These are phyloP conservation scores for Hylaeus anthracinus DNA, from an alignment of 1,140 invertebrate genomes.

Conservation along the genomic window DNA sequence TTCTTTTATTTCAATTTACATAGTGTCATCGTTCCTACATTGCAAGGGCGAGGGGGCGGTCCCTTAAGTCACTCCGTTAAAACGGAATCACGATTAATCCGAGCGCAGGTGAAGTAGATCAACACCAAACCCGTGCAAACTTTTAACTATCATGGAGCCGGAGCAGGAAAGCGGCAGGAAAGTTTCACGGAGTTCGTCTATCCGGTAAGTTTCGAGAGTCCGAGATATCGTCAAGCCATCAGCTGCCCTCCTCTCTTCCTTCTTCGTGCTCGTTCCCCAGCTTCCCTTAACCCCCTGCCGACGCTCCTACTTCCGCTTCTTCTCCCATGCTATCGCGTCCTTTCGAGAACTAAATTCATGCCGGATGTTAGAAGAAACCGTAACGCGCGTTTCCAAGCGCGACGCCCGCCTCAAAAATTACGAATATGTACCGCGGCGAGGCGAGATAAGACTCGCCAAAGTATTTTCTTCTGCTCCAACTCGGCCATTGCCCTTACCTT, in stretches of 20 bases:
- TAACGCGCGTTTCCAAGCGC: slow-evolving; percentile 10
- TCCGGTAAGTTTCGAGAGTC: slow-evolving; percentile 62
- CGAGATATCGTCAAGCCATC: slow-evolving; percentile 72
- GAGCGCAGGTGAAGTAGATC: slow-evolving; percentile 62
- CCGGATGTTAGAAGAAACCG: slow-evolving; percentile 42
- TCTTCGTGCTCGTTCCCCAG: neutral
- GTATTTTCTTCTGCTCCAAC: slow-evolving; percentile 15
- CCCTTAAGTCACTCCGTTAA: slow-evolving; percentile 58
- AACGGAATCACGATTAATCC: slow-evolving; percentile 65
- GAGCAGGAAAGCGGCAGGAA: slow-evolving; percentile 60
- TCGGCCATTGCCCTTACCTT: neutral
- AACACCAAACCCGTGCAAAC: slow-evolving; percentile 56
- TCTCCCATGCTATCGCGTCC: neutral
- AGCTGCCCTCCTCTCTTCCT: slow-evolving; percentile 41
- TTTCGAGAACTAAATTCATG: slow-evolving; percentile 47
- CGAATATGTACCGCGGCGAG: neutral
- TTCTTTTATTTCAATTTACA: slow-evolving; percentile 59
- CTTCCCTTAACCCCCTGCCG: neutral
- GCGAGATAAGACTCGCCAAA: slow-evolving; percentile 9
- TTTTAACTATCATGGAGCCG: slow-evolving; percentile 64
- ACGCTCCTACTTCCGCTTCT: neutral
- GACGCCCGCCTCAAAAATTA: slow-evolving; percentile 7
- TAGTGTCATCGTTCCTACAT: slow-evolving; percentile 59
- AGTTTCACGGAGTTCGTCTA: slow-evolving; percentile 62
- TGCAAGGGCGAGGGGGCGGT: slow-evolving; percentile 35